Conservation (phyloP, 2,113 vertebrate genomes). For the Microtus montanus region DNA sequence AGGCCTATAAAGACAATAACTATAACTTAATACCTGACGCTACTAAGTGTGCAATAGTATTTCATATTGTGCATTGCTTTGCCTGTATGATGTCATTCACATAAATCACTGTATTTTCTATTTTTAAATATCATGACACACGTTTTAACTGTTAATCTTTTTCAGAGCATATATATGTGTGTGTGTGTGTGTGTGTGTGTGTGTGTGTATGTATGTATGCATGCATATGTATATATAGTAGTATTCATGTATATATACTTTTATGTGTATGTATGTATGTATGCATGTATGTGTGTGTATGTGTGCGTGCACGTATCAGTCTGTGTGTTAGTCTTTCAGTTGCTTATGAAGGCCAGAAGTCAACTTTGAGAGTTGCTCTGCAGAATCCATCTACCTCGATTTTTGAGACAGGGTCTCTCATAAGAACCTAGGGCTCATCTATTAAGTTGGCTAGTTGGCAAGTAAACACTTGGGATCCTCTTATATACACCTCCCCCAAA, state of each 20-base stretch:
- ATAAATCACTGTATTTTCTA: background rate
- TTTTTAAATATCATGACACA: background rate
- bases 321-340: background rate
- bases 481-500: background rate
- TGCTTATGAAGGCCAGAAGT: background rate
- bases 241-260: background rate
- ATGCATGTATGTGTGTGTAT: background rate
- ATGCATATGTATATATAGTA: background rate
- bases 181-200: accelerated
- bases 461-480: background rate
- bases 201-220: too few species aligned
- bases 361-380: background rate
- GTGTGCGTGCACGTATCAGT: background rate
- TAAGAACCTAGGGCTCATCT: background rate
- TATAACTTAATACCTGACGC: background rate
- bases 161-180: background rate
- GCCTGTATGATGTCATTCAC: background rate
- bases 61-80: background rate
- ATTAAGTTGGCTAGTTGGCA: too few species aligned
- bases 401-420: background rate
- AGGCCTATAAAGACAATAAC: background rate
- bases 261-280: background rate
- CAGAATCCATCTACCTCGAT: too few species aligned
- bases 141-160: background rate
- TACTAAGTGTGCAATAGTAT: background rate